Evolutionary conservation across 2,888 invertebrate genomes (phyloP).

Genomic region (Rhamnusium bicolor): DNA sequence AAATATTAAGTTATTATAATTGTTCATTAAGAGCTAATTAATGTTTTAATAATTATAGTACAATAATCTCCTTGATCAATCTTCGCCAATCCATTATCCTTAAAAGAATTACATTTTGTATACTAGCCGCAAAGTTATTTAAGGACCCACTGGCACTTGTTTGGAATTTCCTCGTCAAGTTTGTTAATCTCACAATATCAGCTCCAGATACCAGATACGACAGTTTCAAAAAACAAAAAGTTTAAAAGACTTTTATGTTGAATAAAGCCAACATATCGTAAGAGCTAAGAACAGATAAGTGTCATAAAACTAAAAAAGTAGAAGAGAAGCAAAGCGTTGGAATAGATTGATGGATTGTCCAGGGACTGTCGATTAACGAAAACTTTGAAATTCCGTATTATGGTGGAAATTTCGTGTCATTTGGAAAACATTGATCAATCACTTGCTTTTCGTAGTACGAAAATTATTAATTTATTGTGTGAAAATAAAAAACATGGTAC

Average conservation of each 20-base stretch:
- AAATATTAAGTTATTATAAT: no score
- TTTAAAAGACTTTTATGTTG: constrained; percentile 16
- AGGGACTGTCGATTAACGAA: constrained; percentile 26
- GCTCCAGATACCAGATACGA: constrained; percentile 16
- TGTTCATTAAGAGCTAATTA: no score
- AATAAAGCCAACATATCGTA: background rate
- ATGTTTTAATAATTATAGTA: no score
- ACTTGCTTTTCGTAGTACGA: background rate
- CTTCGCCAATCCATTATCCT: no score
- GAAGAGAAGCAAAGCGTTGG: background rate
- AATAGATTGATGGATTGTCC: constrained; percentile 29
- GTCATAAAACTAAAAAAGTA: constrained; percentile 25
- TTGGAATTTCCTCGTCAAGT: constrained; percentile 5
- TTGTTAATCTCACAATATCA: constrained; percentile 24
- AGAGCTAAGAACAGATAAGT: constrained; percentile 27
- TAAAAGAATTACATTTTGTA: background rate
- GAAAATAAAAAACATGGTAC: background rate
- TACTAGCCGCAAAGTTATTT: background rate
- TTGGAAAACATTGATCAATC: constrained; percentile 19
- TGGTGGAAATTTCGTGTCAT: constrained; percentile 3
- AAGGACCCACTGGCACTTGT: background rate
- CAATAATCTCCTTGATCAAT: no score
- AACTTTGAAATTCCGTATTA: constrained; percentile 26
- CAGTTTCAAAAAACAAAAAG: constrained; percentile 1
- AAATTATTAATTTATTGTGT: constrained; percentile 11